These are phyloP conservation scores for Elysia crispata DNA, from an alignment of 2,888 invertebrate species.

Conservation along the genomic window DNA sequence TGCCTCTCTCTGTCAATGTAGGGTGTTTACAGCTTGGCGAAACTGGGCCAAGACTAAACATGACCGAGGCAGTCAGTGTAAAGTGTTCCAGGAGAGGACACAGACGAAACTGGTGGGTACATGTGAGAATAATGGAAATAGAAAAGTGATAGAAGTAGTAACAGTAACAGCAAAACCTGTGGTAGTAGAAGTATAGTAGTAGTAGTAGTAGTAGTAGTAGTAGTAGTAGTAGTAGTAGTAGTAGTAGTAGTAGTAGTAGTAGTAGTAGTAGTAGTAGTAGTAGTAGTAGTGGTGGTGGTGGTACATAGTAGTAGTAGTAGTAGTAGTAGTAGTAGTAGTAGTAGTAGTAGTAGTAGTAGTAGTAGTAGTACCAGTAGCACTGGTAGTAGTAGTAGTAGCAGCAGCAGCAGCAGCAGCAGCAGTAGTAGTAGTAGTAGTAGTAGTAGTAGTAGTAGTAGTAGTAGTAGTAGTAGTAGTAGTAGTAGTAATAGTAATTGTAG, in stretches of 20 bases:
- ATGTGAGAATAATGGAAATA: too few species aligned
- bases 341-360: constrained; percentile 19
- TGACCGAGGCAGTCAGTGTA: constrained; percentile 50
- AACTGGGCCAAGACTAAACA: constrained; percentile 57
- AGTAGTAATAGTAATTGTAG: background rate
- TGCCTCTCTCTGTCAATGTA: constrained; percentile 34
- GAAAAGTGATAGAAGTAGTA: background rate
- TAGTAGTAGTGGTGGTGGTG: constrained; percentile 14
- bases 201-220: constrained; percentile 18
- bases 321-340: constrained; percentile 16
- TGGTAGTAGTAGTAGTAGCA: too few species aligned
- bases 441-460: constrained; percentile 5
- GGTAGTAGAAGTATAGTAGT: too few species aligned
- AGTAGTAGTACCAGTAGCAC: too few species aligned
- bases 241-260: constrained; percentile 23
- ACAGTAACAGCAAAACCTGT: background rate
- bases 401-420: constrained; percentile 1
- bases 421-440: constrained; percentile 27
- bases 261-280: constrained; percentile 12
- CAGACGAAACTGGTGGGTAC: background rate
- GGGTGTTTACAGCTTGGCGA: constrained; percentile 57
- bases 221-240: constrained; percentile 24
- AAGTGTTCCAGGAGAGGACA: constrained; percentile 47
- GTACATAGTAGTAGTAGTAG: too few species aligned
- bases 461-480: constrained; percentile 21